These are phyloP conservation scores for Chironomus riparius DNA, from an alignment of 2,888 invertebrate species.

Conservation along the genomic window DNA sequence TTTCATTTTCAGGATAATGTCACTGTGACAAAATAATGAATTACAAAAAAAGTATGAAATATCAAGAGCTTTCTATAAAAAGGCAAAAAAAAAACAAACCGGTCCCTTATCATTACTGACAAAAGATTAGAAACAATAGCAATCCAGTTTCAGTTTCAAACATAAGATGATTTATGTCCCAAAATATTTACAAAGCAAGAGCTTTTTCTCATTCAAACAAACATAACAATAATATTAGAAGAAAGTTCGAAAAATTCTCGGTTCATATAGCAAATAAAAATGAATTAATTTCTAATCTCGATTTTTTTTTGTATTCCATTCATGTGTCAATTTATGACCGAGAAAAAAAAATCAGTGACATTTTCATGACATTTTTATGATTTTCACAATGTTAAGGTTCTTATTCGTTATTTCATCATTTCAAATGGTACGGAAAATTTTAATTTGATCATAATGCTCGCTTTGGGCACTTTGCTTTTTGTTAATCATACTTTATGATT, in stretches of 20 bases:
- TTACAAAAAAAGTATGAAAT: not conserved
- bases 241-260: not conserved
- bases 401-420: not conserved
- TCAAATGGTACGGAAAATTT: not conserved
- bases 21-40: not conserved
- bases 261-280: not conserved
- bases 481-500: no score
- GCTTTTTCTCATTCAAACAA: no score
- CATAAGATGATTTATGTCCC: not conserved
- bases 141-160: not conserved
- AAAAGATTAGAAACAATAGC: not conserved
- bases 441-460: not conserved
- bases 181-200: no score
- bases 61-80: not conserved
- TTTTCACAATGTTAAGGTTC: not conserved
- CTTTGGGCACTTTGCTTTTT: no score
- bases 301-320: not conserved
- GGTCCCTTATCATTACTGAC: not conserved
- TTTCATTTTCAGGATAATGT: no score
- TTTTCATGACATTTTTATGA: not conserved
- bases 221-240: no score
- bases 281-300: not conserved
- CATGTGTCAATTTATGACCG: conserved; percentile 9
- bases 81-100: not conserved
- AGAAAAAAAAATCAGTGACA: not conserved